Conservation (phyloP, 2,797 vertebrate genomes). For the Rhinella marina region DNA sequence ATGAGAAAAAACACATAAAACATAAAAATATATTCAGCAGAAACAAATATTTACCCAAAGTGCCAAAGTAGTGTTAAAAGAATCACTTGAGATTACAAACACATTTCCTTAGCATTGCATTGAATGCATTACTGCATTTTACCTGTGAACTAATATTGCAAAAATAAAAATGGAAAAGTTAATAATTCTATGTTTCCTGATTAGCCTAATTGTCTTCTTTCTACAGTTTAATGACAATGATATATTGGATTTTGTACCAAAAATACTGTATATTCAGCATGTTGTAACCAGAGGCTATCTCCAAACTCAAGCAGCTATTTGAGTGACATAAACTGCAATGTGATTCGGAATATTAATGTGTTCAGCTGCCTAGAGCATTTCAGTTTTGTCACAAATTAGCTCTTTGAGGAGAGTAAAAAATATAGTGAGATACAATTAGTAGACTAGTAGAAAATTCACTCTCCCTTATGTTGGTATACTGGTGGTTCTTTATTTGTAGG, state of each 20-base stretch:
- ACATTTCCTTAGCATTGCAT: background rate
- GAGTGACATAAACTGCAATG: conserved; percentile 25
- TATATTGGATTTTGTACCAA: background rate
- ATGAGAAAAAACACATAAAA: background rate
- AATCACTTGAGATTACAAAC: background rate
- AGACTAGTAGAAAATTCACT: background rate
- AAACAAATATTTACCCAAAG: background rate
- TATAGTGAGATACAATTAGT: conserved; percentile 3
- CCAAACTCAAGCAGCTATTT: conserved; percentile 7
- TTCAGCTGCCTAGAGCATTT: conserved; percentile 4
- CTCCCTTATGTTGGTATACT: background rate
- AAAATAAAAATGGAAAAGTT: background rate
- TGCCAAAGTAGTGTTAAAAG: background rate
- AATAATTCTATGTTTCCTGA: background rate
- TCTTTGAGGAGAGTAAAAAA: conserved; percentile 1
- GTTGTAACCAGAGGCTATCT: conserved; percentile 19
- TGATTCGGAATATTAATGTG: conserved; percentile 19
- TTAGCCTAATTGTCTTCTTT: background rate
- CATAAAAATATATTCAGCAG: background rate
- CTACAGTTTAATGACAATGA: background rate
- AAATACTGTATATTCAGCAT: background rate
- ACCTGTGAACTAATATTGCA: background rate
- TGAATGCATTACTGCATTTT: background rate
- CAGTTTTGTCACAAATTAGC: conserved; percentile 20
- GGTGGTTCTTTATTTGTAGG: background rate